Evolutionary conservation across 2,888 invertebrate species (phyloP).

Genomic region (Clivina fossor): DNA sequence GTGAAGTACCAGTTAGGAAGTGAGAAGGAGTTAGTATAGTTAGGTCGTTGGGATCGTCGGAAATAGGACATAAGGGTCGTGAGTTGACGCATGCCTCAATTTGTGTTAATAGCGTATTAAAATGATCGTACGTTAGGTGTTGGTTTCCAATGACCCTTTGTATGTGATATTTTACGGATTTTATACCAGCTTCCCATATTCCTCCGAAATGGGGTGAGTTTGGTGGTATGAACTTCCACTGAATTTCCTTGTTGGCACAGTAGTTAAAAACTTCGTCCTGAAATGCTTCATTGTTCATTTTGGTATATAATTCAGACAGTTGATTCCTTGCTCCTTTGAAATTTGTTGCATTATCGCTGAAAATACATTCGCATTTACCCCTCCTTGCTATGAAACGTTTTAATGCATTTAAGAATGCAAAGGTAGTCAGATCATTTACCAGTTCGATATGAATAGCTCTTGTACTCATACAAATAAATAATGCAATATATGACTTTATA

Average conservation of each 20-base stretch:
- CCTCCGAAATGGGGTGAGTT: too few species aligned
- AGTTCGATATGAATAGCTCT: slow-evolving; percentile 39
- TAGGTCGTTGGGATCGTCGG: neutral
- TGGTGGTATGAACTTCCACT: too few species aligned
- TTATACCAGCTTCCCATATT: too few species aligned
- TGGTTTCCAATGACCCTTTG: neutral
- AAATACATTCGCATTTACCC: slow-evolving; percentile 29
- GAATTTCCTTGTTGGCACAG: too few species aligned
- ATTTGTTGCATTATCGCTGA: slow-evolving; percentile 39
- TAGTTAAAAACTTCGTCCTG: too few species aligned
- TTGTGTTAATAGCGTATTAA: too few species aligned
- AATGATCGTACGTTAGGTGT: neutral
- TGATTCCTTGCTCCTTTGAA: slow-evolving; percentile 37
- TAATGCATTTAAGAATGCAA: slow-evolving; percentile 37
- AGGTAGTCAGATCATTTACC: slow-evolving; percentile 32
- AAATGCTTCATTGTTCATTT: too few species aligned
- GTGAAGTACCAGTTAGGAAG: slow-evolving; percentile 4
- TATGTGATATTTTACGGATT: too few species aligned
- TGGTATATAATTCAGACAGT: slow-evolving; percentile 20
- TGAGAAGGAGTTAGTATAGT: neutral
- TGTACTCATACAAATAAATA: slow-evolving; percentile 36
- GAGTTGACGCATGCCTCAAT: too few species aligned
- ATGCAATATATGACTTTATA: slow-evolving; percentile 29
- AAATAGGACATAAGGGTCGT: too few species aligned
- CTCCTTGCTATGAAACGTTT: slow-evolving; percentile 36